These are phyloP conservation scores for Lathamus discolor DNA, from an alignment of 2,113 vertebrate species.

Conservation along the genomic window DNA sequence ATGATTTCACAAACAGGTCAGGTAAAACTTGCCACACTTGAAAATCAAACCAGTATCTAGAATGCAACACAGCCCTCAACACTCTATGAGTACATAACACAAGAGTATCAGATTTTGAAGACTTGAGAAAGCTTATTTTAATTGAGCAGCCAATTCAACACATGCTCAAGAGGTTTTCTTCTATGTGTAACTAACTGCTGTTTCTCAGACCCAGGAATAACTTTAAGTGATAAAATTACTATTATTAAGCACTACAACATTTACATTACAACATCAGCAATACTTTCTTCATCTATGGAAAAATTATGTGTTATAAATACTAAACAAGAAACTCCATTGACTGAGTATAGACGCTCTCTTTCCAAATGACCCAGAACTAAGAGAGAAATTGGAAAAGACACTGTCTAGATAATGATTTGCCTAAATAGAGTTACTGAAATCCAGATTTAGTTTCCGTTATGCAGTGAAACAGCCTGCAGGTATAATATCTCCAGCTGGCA, in stretches of 20 bases:
- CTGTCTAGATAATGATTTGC: neutral
- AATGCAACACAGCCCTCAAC: neutral
- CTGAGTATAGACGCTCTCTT: neutral
- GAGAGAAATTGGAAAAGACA: neutral
- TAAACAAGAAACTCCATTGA: neutral
- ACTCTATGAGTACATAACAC: neutral
- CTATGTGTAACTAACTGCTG: neutral
- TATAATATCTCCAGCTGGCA: conserved; percentile 4
- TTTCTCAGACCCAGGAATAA: neutral
- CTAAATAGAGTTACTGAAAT: conserved; percentile 35
- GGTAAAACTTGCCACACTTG: neutral
- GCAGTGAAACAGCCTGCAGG: conserved; percentile 16
- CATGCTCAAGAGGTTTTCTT: neutral
- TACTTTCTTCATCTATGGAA: neutral
- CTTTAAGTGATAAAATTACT: neutral
- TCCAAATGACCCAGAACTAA: neutral
- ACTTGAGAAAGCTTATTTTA: neutral
- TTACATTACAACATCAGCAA: neutral
- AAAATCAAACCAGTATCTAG: neutral
- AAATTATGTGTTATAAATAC: neutral
- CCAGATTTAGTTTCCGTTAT: neutral
- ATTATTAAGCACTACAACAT: neutral
- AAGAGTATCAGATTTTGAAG: neutral
- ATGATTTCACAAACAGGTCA: neutral
- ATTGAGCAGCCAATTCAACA: neutral